These are phyloP conservation scores for Berghia stephanieae DNA, from an alignment of 1,140 invertebrate species.

Conservation along the genomic window DNA sequence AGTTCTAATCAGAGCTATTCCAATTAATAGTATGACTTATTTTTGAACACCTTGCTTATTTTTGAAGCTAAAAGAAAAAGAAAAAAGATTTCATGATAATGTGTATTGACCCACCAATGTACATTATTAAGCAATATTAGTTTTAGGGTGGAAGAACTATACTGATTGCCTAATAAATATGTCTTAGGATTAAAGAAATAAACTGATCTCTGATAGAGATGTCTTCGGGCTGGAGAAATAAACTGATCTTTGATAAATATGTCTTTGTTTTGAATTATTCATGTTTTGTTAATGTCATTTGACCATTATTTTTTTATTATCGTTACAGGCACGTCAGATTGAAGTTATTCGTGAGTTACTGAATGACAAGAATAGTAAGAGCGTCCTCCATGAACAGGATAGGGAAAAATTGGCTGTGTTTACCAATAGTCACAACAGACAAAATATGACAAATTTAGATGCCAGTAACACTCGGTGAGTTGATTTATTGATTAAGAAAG, in stretches of 20 bases:
- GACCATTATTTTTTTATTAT: slow-evolving; percentile 31
- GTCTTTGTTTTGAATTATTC: background rate
- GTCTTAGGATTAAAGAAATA: background rate
- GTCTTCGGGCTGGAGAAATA: too few species aligned
- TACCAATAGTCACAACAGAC: slow-evolving; percentile 65
- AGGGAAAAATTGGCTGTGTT: slow-evolving; percentile 83
- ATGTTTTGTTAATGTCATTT: background rate
- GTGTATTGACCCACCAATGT: too few species aligned
- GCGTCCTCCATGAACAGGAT: slow-evolving; percentile 80
- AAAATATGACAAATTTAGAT: slow-evolving; percentile 31
- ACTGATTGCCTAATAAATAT: background rate
- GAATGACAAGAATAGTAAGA: slow-evolving; percentile 59
- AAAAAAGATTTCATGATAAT: too few species aligned
- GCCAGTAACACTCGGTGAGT: slow-evolving; percentile 30
- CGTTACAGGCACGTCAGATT: slow-evolving; percentile 77
- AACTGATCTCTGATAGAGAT: background rate
- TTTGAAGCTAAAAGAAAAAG: too few species aligned
- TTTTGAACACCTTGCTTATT: too few species aligned
- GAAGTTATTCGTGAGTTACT: slow-evolving; percentile 78
- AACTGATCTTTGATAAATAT: background rate
- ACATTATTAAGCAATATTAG: too few species aligned
- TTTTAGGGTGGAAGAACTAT: background rate
- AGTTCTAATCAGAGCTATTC: too few species aligned
- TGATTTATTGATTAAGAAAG: background rate
- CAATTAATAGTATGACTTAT: too few species aligned